Conservation (phyloP, 2,888 invertebrate genomes). For the Acronicta leporina region DNA sequence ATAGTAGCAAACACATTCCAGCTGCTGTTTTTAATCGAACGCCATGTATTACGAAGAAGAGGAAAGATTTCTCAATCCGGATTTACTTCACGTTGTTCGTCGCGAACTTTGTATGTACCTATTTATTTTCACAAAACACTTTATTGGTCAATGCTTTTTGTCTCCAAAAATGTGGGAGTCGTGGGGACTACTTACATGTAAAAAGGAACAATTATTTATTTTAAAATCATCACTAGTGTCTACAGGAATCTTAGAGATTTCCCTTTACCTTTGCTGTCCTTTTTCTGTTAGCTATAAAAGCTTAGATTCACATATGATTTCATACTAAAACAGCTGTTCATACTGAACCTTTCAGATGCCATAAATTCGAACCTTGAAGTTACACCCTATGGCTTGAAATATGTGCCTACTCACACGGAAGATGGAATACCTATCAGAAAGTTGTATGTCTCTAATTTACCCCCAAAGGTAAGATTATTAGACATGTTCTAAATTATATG, state of each 20-base stretch:
- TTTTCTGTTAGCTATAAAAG: too few relatives aligned
- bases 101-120: slow-evolving; percentile 77
- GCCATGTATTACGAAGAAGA: slow-evolving; percentile 81
- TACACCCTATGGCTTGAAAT: slow-evolving; percentile 68
- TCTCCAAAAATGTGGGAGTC: background rate
- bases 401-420: slow-evolving; percentile 85
- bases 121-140: slow-evolving; percentile 18
- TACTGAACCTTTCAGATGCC: slow-evolving; percentile 68
- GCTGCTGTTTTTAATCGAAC: slow-evolving; percentile 54
- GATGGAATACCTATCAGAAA: slow-evolving; percentile 90
- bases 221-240: slow-evolving; percentile 3
- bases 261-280: background rate
- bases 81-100: slow-evolving; percentile 76
- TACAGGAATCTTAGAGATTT: background rate
- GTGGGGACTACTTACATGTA: too few relatives aligned
- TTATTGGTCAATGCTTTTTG: background rate
- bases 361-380: slow-evolving; percentile 70
- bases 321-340: too few relatives aligned
- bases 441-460: slow-evolving; percentile 88
- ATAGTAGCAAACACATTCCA: slow-evolving; percentile 49
- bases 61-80: slow-evolving; percentile 73
- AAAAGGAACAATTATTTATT: too few relatives aligned
- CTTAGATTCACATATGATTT: too few relatives aligned
- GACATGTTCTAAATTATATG: too few relatives aligned
- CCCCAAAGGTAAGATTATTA: slow-evolving; percentile 81